These are phyloP conservation scores for Tridacna crocea DNA, from an alignment of 2,888 invertebrate genomes.

Conservation along the genomic window DNA sequence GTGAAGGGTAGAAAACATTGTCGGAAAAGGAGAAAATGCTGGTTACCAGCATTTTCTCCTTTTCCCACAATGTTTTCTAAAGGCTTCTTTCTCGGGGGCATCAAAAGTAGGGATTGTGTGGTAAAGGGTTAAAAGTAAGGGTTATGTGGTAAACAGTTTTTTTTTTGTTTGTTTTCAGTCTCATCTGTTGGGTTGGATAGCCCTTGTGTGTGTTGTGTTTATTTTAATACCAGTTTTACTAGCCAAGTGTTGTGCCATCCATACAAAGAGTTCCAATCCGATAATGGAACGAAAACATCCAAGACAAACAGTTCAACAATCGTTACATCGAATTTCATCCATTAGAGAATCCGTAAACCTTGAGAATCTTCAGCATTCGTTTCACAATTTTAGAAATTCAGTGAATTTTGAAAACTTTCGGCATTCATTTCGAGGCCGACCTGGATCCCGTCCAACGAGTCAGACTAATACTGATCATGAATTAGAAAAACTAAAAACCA, in stretches of 20 bases:
- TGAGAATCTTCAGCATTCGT: slow-evolving; percentile 10
- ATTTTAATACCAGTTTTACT: slow-evolving; percentile 23
- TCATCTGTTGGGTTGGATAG: slow-evolving; percentile 32
- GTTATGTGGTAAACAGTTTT: neutral
- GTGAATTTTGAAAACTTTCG: slow-evolving; percentile 8
- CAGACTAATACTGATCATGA: slow-evolving; percentile 3
- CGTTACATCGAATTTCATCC: slow-evolving; percentile 3
- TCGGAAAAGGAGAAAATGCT: neutral
- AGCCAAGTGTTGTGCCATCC: slow-evolving; percentile 43
- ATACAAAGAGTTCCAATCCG: slow-evolving; percentile 48
- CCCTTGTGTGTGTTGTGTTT: slow-evolving; percentile 1
- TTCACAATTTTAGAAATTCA: slow-evolving; percentile 12
- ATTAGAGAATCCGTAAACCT: slow-evolving; percentile 7
- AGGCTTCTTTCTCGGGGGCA: too few species aligned
- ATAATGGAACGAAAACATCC: slow-evolving; percentile 39
- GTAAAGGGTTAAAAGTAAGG: neutral
- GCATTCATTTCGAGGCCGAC: slow-evolving; percentile 1
- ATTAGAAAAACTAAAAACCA: slow-evolving; percentile 1
- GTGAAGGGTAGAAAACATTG: neutral
- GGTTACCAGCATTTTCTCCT: neutral
- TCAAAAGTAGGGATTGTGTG: neutral
- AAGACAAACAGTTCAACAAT: slow-evolving; percentile 31
- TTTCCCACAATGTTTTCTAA: neutral
- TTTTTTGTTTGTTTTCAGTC: slow-evolving; percentile 25
- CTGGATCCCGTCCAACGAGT: slow-evolving; percentile 7